Conservation (phyloP, 2,797 vertebrate species). For the Cebuella pygmaea region DNA sequence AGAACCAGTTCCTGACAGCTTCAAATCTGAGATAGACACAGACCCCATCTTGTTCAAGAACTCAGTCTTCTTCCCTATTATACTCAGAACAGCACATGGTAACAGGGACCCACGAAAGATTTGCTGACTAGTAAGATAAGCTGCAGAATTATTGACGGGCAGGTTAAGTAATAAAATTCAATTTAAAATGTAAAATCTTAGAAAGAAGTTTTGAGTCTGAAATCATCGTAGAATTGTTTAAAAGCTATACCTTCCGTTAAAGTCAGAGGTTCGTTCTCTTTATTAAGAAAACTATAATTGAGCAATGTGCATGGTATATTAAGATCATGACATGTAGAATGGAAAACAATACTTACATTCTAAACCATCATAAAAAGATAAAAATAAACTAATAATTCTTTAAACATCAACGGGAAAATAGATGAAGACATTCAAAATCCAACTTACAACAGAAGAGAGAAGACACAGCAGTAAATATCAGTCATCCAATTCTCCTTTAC, state of each 20-base stretch:
- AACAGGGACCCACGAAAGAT: neutral
- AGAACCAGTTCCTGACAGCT: fast-evolving
- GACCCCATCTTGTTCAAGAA: neutral
- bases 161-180: neutral
- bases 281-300: neutral
- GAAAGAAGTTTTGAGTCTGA: neutral
- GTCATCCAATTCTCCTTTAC: neutral
- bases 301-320: neutral
- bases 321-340: neutral
- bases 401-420: slow-evolving; percentile 34
- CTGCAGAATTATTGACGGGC: fast-evolving
- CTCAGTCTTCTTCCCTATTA: neutral
- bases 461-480: neutral
- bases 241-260: neutral
- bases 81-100: fast-evolving
- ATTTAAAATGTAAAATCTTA: neutral
- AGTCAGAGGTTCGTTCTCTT: neutral
- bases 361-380: slow-evolving; percentile 20
- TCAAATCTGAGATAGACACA: neutral
- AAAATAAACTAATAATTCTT: neutral
- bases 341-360: neutral
- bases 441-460: neutral
- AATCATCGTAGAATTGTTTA: neutral
- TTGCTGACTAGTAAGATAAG: no score
- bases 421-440: neutral